These are phyloP conservation scores for Argynnis bischoffii DNA, from an alignment of 2,888 invertebrate species.

Conservation along the genomic window DNA sequence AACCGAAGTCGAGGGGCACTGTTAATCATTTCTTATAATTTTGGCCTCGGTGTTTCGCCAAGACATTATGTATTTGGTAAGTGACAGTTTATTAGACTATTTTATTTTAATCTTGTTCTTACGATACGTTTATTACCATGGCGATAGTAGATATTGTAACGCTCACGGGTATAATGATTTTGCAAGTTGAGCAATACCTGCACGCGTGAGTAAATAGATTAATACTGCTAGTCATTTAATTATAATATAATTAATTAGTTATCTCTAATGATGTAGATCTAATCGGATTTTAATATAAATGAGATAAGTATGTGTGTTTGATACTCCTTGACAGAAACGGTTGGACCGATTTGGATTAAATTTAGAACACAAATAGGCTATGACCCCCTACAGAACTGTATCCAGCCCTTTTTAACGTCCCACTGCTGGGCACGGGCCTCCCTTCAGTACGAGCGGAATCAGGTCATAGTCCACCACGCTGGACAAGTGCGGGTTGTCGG, in stretches of 20 bases:
- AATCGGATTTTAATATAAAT: no score
- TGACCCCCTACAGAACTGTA: no score
- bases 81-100: neutral
- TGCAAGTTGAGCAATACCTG: conserved; percentile 4
- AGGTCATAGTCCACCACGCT: no score
- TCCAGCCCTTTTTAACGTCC: no score
- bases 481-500: no score
- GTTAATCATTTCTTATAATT: neutral
- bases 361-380: neutral
- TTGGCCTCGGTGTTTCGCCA: neutral
- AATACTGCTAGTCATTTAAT: neutral
- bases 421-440: no score
- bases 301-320: neutral
- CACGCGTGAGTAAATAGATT: conserved; percentile 14
- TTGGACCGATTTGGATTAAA: neutral
- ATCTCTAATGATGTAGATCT: no score
- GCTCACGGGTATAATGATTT: conserved; percentile 8
- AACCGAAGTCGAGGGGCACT: neutral
- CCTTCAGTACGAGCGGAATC: no score
- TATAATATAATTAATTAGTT: neutral
- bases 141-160: conserved; percentile 3
- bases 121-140: neutral
- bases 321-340: neutral
- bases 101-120: neutral
- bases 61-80: conserved; percentile 3